Base-by-base conservation (phyloP, 2,113 vertebrate species). In the Tympanuchus pallidicinctus region DNA sequence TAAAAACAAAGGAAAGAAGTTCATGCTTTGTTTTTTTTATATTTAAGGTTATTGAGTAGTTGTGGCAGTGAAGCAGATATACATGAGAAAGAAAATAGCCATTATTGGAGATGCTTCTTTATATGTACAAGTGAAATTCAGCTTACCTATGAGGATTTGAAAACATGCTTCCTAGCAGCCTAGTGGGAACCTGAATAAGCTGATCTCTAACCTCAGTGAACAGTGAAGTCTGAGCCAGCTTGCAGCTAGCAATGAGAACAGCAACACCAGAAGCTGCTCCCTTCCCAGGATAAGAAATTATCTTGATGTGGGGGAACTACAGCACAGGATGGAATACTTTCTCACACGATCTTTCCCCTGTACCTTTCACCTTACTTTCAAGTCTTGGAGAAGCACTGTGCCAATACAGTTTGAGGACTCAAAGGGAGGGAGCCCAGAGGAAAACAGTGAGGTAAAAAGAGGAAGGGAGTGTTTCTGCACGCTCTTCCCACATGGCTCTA, bases 291-390 rank as follows among this genome's bases (percentile, higher is more conserved):
- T 25, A 36, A 24, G 30, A 5, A 56, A 32, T 5, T 70, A 9
- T 48, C 47, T n/a, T 48, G 36, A 32, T 16, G 3, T 1, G 20
- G 40, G 48, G 72, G 25, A 75, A 34, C 47, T 71, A 42, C 12
- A 5, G 21, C 1, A 1, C 2, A 4, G 34, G 66, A 22, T 4
- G 32, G 19, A 77, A 47, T 59, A 43, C 21, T 52, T 92, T 75
- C 73, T 78, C 21, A 21, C 19, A 3, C 0, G 0, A 16, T 66
- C 13, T 45, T 74, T 80, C 36, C 25, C 27, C 18, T 8, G 8
- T 5, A n/a, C 7, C 20, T 86, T 71, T 73, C 24, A 59, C 40
- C 34, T 69, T 76, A 15, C 32, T 66, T 59, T 40, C 7, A 60
- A 48, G 28, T 78, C 38, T 24, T 84, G 56, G 57, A 83, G 70